These are phyloP conservation scores for Euproctis similis DNA, from an alignment of 2,888 invertebrate species.

Conservation along the genomic window DNA sequence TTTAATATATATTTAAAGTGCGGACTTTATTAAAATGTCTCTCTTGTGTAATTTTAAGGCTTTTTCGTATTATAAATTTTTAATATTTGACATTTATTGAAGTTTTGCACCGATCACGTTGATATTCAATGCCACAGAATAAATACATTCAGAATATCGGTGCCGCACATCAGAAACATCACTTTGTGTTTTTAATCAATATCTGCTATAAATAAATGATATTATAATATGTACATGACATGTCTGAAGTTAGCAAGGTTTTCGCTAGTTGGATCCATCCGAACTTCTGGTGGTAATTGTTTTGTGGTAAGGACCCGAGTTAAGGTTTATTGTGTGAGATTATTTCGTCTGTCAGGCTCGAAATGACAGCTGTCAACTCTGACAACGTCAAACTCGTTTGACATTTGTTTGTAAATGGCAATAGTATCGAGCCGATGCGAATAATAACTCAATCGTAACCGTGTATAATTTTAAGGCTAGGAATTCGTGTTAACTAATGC, in stretches of 20 bases:
- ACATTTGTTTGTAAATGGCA: slow-evolving; percentile 5
- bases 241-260: too few species aligned
- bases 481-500: slow-evolving; percentile 69
- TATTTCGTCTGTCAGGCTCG: slow-evolving; percentile 19
- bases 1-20: slow-evolving; percentile 19
- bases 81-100: slow-evolving; percentile 36
- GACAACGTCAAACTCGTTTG: slow-evolving; percentile 3
- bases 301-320: too few species aligned
- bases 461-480: slow-evolving; percentile 65
- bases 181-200: too few species aligned
- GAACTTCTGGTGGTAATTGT: too few species aligned
- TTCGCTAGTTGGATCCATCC: too few species aligned
- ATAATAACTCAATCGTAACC: slow-evolving; percentile 37
- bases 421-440: slow-evolving; percentile 12
- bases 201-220: too few species aligned
- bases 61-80: slow-evolving; percentile 28
- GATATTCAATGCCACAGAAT: slow-evolving; percentile 36
- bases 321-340: slow-evolving; percentile 43
- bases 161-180: too few species aligned
- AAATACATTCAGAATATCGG: too few species aligned
- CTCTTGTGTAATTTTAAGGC: slow-evolving; percentile 39
- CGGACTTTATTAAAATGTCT: slow-evolving; percentile 29
- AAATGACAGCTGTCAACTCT: slow-evolving; percentile 13
- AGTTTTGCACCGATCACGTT: slow-evolving; percentile 41
- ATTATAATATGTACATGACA: too few species aligned